Evolutionary conservation across 1,140 invertebrate genomes (phyloP).

Genomic region (Drosophila nikananu): DNA sequence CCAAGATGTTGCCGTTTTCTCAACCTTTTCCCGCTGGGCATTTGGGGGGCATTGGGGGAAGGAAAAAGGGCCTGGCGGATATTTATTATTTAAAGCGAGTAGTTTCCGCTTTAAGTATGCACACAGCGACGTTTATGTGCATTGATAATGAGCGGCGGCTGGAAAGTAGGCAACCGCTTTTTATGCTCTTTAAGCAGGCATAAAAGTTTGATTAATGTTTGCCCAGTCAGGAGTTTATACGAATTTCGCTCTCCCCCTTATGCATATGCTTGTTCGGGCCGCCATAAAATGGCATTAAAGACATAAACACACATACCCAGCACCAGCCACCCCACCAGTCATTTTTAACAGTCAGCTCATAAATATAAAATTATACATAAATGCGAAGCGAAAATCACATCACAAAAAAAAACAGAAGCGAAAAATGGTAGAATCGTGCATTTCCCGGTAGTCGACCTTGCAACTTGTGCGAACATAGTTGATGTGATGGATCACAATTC

Average conservation of each 20-base stretch:
- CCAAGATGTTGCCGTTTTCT: slow-evolving; percentile 67
- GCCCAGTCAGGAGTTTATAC: slow-evolving; percentile 38
- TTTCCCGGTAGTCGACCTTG: slow-evolving; percentile 44
- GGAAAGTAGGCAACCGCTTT: slow-evolving; percentile 60
- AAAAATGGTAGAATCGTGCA: not conserved
- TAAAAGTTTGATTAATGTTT: slow-evolving; percentile 78
- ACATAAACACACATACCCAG: slow-evolving; percentile 65
- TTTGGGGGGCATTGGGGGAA: not conserved
- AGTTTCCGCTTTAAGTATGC: slow-evolving; percentile 55
- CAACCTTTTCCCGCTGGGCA: slow-evolving; percentile 24
- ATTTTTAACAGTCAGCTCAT: slow-evolving; percentile 78
- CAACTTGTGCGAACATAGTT: slow-evolving; percentile 62
- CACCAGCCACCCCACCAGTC: slow-evolving; percentile 14
- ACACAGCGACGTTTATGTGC: slow-evolving; percentile 60
- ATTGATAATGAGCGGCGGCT: slow-evolving; percentile 66
- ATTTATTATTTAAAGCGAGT: slow-evolving; percentile 72
- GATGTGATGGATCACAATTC: slow-evolving; percentile 81
- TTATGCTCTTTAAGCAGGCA: slow-evolving; percentile 65
- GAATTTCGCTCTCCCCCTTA: slow-evolving; percentile 14
- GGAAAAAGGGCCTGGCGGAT: not conserved
- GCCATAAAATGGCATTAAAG: slow-evolving; percentile 78
- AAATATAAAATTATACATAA: slow-evolving; percentile 84
- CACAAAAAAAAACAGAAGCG: slow-evolving; percentile 12
- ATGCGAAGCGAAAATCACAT: slow-evolving; percentile 79
- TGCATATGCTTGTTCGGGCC: slow-evolving; percentile 44